Percentiles rank a stretch among this genome's conserved stretches.
These are phyloP conservation scores for Bombus picipes DNA, from an alignment of 1,140 invertebrate species.

Conservation along the genomic window DNA sequence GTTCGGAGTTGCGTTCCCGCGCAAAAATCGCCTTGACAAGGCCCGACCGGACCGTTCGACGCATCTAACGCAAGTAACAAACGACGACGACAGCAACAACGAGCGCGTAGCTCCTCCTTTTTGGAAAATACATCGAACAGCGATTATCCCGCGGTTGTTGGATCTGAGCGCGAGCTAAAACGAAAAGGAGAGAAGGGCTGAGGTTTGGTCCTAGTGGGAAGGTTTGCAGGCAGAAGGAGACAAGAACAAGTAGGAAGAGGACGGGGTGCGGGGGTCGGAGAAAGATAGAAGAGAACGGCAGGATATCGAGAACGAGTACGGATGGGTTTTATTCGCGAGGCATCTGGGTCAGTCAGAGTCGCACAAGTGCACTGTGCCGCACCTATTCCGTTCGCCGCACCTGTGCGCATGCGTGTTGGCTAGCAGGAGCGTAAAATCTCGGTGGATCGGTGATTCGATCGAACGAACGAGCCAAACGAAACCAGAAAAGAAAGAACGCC, in stretches of 20 bases:
- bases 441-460: neutral
- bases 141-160: no score
- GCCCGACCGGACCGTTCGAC: neutral
- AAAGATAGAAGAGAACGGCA: slow-evolving; percentile 56
- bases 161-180: neutral
- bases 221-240: no score
- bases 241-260: neutral
- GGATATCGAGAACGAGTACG: slow-evolving; percentile 69
- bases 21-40: neutral
- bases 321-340: slow-evolving; percentile 70
- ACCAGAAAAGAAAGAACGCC: slow-evolving; percentile 6
- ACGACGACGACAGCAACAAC: neutral
- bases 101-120: no score
- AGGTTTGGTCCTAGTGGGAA: neutral
- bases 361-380: slow-evolving; percentile 64
- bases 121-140: neutral
- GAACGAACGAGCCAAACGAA: neutral
- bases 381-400: slow-evolving; percentile 62
- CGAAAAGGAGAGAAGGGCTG: no score
- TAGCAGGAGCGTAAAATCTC: neutral
- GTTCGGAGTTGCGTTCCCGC: neutral
- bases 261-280: neutral
- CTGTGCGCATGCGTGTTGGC: slow-evolving; percentile 51
- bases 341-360: slow-evolving; percentile 69
- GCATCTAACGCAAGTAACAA: neutral